Evolutionary conservation across 1,140 invertebrate species (phyloP), one percentile per base, ranked within the genome.

Genomic region (Cylas formicarius): DNA sequence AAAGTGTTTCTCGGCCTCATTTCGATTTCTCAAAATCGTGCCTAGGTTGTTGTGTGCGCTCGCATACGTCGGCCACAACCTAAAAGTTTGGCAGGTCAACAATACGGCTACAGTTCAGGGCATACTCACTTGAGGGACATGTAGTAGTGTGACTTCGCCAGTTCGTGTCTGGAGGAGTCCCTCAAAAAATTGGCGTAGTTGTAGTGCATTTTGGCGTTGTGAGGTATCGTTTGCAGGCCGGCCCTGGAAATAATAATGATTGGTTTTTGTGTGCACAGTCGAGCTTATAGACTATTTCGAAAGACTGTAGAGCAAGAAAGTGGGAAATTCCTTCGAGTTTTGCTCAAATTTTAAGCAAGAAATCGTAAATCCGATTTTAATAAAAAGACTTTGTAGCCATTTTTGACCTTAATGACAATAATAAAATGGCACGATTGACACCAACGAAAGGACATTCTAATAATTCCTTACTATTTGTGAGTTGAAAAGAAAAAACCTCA

Each of bases 131-230:
- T 82, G 17, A 92, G 69, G 5, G 88, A 85, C 65, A 78, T 74
- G 55, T 77, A 76, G 67, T 91, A 93, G 67, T 91, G 87, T 51
- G 76, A 67, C 24, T 82, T 78, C 2, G 88, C 88, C 35, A 75
- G 67, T 31, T 84, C 76, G 32, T 75, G 73, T 52, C 81, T 71
- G 18, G 78, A 76, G 9, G 76, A 71, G 62, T 91, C 88, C 61
- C 85, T 78, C 36, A 87, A 73, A 60, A 86, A 82, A 71, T 93
- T 93, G 14, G 81, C 89, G 63, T 84, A 90, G 67, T 92, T 92
- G 70, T 90, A 93, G 69, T 91, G 88, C 68, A 90, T 80, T 69
- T 93, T 92, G 17, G 87, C 87, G 63, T 92, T 93, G 62, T 85
- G 76, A 1, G 88, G 87, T 14, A 90, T 63, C 2, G 82, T 78